Evolutionary conservation across 1,140 invertebrate species (phyloP).

Genomic region (Trichoplusia ni): DNA sequence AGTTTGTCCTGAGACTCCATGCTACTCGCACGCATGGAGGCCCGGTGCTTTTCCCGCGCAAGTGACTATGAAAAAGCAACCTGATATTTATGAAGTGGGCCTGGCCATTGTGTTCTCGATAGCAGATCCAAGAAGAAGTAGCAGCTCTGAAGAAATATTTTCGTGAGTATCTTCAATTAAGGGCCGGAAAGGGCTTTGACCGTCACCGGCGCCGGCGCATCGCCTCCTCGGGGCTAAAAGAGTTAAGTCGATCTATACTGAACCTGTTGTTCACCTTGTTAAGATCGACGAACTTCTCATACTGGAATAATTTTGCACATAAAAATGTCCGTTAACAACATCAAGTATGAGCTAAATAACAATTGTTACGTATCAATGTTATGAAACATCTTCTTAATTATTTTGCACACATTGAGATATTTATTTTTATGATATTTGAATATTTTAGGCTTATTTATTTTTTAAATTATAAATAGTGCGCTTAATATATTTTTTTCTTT

Average conservation of each 20-base stretch:
- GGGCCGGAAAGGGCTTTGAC: constrained; percentile 48
- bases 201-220: constrained; percentile 35
- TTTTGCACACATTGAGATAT: no score
- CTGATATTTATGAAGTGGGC: constrained; percentile 44
- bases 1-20: constrained; percentile 68
- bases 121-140: constrained; percentile 26
- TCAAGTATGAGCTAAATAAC: no score
- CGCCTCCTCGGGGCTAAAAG: constrained; percentile 43
- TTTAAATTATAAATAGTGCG: background rate
- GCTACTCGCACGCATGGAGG: constrained; percentile 62
- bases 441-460: background rate
- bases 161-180: constrained; percentile 52
- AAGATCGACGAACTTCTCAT: constrained; percentile 51
- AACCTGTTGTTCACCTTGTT: constrained; percentile 57
- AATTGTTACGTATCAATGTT: background rate
- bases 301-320: constrained; percentile 32
- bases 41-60: constrained; percentile 52
- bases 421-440: background rate
- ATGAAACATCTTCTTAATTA: no score
- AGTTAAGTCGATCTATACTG: constrained; percentile 43
- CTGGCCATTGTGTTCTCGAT: constrained; percentile 34
- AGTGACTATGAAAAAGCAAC: constrained; percentile 57
- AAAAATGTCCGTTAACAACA: constrained; percentile 15
- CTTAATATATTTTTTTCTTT: background rate
- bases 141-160: constrained; percentile 55